A percentile compares a stretch with the other conserved stretches of the same genome.
These are phyloP conservation scores for Zosterops pallidus DNA, from an alignment of 2,113 vertebrate genomes.

Conservation along the genomic window DNA sequence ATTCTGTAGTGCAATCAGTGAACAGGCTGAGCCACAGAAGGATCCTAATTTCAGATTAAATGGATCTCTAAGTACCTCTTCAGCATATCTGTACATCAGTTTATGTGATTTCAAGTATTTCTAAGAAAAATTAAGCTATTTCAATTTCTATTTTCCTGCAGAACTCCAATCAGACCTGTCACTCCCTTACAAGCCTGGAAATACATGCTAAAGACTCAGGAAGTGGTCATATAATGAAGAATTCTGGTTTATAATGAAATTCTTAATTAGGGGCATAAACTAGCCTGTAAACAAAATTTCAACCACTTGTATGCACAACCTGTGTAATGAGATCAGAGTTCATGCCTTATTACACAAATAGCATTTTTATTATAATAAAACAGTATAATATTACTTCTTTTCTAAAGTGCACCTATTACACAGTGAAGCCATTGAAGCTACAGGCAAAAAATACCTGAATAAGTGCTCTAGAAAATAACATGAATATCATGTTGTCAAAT, in stretches of 20 bases:
- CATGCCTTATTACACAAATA: slow-evolving; percentile 23
- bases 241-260: not conserved
- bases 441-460: not conserved
- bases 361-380: not conserved
- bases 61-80: not conserved
- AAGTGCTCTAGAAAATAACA: not conserved
- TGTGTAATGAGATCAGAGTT: not conserved
- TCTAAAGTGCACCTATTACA: not conserved
- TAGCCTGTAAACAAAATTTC: not conserved
- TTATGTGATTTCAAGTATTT: not conserved
- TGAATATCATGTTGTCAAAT: not conserved
- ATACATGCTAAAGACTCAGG: not conserved
- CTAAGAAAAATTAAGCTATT: not conserved
- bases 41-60: not conserved
- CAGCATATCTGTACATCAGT: not conserved
- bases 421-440: not conserved
- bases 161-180: not conserved
- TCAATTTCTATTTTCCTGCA: not conserved
- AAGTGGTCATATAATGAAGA: not conserved
- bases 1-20: not conserved
- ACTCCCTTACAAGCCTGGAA: not conserved
- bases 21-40: not conserved
- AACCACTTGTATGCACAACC: not conserved
- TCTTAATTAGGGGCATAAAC: not conserved
- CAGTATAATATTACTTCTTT: not conserved